Base-by-base conservation (phyloP, 30 jellyfish, hydroid and myxozoan genomes). In the Hydractinia symbiolongicarpus region DNA sequence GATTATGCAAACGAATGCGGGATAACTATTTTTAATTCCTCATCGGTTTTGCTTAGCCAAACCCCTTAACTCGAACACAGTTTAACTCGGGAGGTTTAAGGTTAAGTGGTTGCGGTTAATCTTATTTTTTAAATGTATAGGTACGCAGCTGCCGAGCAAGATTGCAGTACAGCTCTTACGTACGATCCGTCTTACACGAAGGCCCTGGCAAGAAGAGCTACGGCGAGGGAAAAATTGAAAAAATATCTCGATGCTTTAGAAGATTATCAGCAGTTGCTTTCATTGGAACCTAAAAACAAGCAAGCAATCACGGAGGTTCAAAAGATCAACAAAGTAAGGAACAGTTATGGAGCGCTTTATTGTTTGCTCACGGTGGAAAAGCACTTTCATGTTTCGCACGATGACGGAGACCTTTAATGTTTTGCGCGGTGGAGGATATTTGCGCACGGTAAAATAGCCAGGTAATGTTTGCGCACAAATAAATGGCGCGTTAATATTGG, bases 141-240 rank as follows among this genome's bases (percentile, higher is more conserved):
- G 81, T 93, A 83, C 71, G 98, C 90, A 4, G 95, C 98, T 10
- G 98, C 98, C 4, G 98, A 93, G 73, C 76, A 56, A 7, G 98
- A 93, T 72, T 93, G 98, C 84, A 70, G 84, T 16, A 64, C 52
- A 66, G 91, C 98, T 17, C 81, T 93, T 21, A 72, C 67, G 19
- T 68, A 84, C 19, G 98, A 93, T 54, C 96, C 96, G 4, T 79
- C 78, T 0, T 93, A 93, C 60, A 84, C 89, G n/a, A 93, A 93
- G 67, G 98, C 98, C 10, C 79, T 87, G 4, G 93, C 95, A 66
- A 72, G 98, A 54, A 78, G 96, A 73, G 98, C 98, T 7, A 88
- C 95, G 44, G 98, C 98, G 30, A 75, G 96, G 50, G 77, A 84
- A 56, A 87, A 87, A 55, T 62, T 93, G 55, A 88, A 88, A 58